A percentile compares a stretch with the other conserved stretches of the same genome.
Conservation (phyloP, 2,113 vertebrate species). For the Platysternon megacephalum region DNA sequence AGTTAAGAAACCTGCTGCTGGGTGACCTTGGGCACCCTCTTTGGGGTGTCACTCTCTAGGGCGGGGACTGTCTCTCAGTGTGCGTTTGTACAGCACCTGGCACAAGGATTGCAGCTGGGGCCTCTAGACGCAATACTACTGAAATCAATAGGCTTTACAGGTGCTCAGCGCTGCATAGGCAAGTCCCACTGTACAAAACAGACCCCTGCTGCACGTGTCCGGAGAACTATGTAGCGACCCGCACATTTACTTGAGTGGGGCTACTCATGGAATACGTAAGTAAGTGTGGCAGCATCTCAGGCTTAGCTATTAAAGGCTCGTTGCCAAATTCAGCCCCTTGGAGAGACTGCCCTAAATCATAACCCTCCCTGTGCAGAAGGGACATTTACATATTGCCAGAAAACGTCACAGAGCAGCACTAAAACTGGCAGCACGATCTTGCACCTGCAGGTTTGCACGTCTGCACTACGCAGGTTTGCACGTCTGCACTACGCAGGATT, state of each 20-base stretch:
- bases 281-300: background rate
- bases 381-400: background rate
- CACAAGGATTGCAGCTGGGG: background rate
- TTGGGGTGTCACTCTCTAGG: background rate
- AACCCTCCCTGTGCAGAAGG: background rate
- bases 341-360: background rate
- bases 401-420: background rate
- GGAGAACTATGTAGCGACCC: background rate
- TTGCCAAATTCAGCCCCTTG: background rate
- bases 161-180: background rate
- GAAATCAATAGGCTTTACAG: background rate
- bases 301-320: background rate
- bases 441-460: background rate
- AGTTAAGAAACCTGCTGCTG: background rate
- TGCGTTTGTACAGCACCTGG: background rate
- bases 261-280: background rate
- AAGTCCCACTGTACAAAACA: background rate
- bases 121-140: background rate
- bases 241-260: background rate
- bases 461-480: background rate
- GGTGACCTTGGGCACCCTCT: slow-evolving; percentile 40
- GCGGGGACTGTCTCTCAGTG: background rate
- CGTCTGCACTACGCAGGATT: background rate
- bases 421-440: background rate
- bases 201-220: background rate